Evolutionary conservation across 2,888 invertebrate species (phyloP).

Genomic region (Hypsopygia costalis): DNA sequence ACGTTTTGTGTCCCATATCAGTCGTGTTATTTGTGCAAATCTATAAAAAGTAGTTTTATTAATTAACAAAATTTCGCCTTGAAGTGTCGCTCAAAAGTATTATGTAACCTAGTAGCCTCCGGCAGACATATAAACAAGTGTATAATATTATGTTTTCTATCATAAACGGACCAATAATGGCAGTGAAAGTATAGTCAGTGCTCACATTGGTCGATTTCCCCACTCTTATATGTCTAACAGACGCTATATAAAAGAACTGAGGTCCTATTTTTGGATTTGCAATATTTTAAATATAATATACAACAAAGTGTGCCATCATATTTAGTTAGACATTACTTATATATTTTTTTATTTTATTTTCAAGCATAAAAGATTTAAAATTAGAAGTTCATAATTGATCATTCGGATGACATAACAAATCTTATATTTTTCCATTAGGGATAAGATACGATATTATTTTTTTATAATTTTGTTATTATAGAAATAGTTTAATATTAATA

Average conservation of each 20-base stretch:
- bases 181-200: conserved; percentile 71
- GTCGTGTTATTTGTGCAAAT: conserved; percentile 77
- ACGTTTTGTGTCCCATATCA: conserved; percentile 78
- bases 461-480: too few species aligned
- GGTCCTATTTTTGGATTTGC: conserved; percentile 56
- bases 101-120: conserved; percentile 70
- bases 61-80: conserved; percentile 67
- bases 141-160: conserved; percentile 64
- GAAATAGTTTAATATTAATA: too few species aligned
- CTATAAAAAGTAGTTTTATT: conserved; percentile 54
- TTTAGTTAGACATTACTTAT: not conserved
- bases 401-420: too few species aligned
- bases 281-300: conserved; percentile 19
- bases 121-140: conserved; percentile 78
- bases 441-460: too few species aligned
- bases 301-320: not conserved
- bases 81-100: conserved; percentile 78
- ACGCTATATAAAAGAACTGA: conserved; percentile 68
- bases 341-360: not conserved
- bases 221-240: conserved; percentile 75
- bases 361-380: too few species aligned
- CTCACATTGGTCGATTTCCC: conserved; percentile 77
- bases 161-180: conserved; percentile 78
- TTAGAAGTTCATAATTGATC: too few species aligned
- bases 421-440: too few species aligned